phyloP scores from a whole-genome alignment of 2,113 vertebrate genomes.

The Scomber scombrus region DNA sequence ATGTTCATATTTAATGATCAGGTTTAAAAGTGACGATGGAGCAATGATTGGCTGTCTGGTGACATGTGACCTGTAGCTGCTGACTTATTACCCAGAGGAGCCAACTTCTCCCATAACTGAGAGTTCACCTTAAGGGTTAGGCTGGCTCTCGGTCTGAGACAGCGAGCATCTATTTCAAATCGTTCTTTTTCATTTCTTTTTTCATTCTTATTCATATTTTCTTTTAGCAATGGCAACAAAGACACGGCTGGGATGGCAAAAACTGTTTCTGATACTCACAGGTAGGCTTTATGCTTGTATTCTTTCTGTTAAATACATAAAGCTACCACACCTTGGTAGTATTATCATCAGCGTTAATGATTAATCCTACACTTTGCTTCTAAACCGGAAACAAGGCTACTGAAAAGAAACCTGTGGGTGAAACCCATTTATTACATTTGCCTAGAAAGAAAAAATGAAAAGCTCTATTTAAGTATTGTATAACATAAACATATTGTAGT shows the following conservation, averaged over 20 bases:
- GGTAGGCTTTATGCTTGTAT: constrained; percentile 56
- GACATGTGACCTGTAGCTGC: constrained; percentile 69
- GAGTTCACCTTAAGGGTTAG: constrained; percentile 66
- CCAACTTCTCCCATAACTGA: constrained; percentile 35
- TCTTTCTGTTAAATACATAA: constrained; percentile 36
- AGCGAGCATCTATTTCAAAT: not conserved
- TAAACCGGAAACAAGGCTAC: constrained; percentile 19
- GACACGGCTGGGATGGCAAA: constrained; percentile 18
- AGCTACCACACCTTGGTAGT: constrained; percentile 64
- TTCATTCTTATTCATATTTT: not conserved
- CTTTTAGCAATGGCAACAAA: constrained; percentile 29
- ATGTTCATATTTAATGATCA: not conserved
- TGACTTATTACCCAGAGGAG: constrained; percentile 71
- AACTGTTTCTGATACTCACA: constrained; percentile 68
- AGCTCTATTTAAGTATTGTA: no score
- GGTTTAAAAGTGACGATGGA: not conserved
- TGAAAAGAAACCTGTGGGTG: not conserved
- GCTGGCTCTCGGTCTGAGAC: constrained; percentile 17
- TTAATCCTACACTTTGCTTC: constrained; percentile 48
- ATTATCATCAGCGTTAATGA: constrained; percentile 64
- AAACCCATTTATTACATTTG: not conserved
- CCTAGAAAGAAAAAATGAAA: not conserved
- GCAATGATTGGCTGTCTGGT: constrained; percentile 65
- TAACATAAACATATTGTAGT: not conserved
- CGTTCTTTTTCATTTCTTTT: no score